Evolutionary conservation across 2,797 vertebrate species (phyloP), one percentile per base, ranked within the genome.

Genomic region (Anniella stebbinsi): DNA sequence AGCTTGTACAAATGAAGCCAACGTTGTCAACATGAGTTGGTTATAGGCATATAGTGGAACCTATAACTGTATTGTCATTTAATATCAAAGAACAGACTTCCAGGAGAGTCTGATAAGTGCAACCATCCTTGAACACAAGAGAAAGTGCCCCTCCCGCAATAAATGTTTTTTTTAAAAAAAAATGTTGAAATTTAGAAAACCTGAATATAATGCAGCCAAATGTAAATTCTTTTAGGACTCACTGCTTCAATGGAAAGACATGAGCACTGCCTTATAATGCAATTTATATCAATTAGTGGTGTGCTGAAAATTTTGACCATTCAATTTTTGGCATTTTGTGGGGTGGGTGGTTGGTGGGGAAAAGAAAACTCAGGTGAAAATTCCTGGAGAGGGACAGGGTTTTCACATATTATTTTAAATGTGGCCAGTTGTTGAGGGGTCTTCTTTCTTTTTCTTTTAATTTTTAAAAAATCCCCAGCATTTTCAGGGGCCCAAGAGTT

Each of bases 1-100:
- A 66, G 60, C 25, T 75, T 63, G 33, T 83, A 70, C 70, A 90
- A 83, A 87, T 82, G 78, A 87, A 54, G 15, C n/a, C 80, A 54
- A 51, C 13, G 10, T 83, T 76, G 48, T 76, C 66, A 87, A 87
- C 69, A 77, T 67, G 36, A n/a, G 18, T 67, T 75, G 57, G 28
- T 83, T 57, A 69, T 28, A 82, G 72, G 63, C 12, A 66, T 17
- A 57, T 8, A 48, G 7, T n/a, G 67, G 57, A 72, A 21, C 15
- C 51, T 6, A 36, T 80, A 17, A 33, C 28, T 67, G 28, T 80
- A 48, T 25, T 73, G 33, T 7, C 15, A 38, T 86, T 89, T 70
- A 86, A 45, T 57, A 23, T 69, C 80, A 63, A 18, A 73, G 8
- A 15, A 48, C 28, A 87, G 25, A 57, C 28, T 30, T 67, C 45